Evolutionary conservation across 2,113 vertebrate species (phyloP).

Genomic region (Aegithalos caudatus): DNA sequence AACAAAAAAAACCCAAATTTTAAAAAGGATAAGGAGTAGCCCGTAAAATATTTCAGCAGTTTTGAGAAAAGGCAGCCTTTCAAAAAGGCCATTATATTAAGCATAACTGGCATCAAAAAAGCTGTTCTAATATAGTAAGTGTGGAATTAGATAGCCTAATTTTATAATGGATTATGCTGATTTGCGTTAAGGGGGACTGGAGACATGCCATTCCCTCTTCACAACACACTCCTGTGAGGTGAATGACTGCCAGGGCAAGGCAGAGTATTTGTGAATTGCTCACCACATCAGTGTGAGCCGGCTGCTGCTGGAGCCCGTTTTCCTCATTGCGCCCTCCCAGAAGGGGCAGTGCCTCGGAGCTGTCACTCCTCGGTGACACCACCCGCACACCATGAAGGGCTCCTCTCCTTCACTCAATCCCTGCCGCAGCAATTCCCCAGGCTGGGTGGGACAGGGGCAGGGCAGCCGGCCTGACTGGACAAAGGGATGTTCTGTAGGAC

Average conservation of each 20-base stretch:
- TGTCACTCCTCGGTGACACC: fast-evolving
- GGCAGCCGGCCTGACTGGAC: background rate
- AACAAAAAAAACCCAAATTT: background rate
- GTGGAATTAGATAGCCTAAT: background rate
- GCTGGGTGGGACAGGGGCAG: background rate
- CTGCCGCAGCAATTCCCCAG: fast-evolving
- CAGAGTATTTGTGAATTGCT: fast-evolving
- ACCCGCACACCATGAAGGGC: background rate
- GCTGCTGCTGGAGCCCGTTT: background rate
- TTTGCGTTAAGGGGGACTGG: background rate
- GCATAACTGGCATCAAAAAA: background rate
- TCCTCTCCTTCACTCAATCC: background rate
- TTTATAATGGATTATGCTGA: background rate
- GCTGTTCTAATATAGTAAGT: background rate
- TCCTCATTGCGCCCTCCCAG: background rate
- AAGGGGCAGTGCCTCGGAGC: background rate
- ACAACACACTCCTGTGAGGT: background rate
- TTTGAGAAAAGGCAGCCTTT: background rate
- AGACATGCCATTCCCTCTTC: background rate
- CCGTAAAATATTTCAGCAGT: background rate
- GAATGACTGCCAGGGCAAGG: fast-evolving
- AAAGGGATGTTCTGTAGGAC: background rate
- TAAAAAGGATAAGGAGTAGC: background rate
- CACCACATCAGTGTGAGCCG: fast-evolving
- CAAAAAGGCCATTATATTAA: background rate